Base-by-base conservation (phyloP, 2,888 invertebrate genomes). In the Augiades crinisus region DNA sequence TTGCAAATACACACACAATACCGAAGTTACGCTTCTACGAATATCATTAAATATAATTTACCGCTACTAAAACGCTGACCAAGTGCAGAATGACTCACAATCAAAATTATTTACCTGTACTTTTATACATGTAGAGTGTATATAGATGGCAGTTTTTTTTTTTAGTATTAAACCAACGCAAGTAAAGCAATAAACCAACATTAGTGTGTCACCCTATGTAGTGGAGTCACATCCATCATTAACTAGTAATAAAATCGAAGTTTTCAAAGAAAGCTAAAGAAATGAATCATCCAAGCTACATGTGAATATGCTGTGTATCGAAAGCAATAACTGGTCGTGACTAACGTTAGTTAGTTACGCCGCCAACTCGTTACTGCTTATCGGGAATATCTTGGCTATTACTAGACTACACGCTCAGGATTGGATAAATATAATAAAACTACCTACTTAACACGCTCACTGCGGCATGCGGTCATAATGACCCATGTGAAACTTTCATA, bases 321-420 rank as follows among this genome's bases (percentile, higher is more conserved):
- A 51, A 51, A 51, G 43, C 30, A 44, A 51, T 44, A 49, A 47
- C 31, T 44, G 44, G 30, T 78, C 84, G 81, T 85, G 85, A 78
- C 83, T 74, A 59, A 61, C 61, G 67, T 78, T 69, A 78, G 68
- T 85, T 82, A 85, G 83, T 85, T 83, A 84, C 72, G 72, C 67
- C 59, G 62, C 62, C 63, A 68, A 65, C 74, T 78, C 75, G 78
- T 80, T 80, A 78, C 22, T 61, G 54, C 55, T 65, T 79, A 61
- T 63, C 62, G 53, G 38, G 41, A 54, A 53, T 50, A 60, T 63
- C 63, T 62, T 52, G 51, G 21, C 44, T 51, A 51, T 44, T 44
- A 44, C 51, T 19, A 37, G 44, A 51, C 51, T 44, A 36, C 30
- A 43, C 17, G 44, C 44, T 44, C 37, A 21, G 22, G 12, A 37